Evolutionary conservation across 1,140 invertebrate genomes (phyloP).

Genomic region (Papilio glaucus): DNA sequence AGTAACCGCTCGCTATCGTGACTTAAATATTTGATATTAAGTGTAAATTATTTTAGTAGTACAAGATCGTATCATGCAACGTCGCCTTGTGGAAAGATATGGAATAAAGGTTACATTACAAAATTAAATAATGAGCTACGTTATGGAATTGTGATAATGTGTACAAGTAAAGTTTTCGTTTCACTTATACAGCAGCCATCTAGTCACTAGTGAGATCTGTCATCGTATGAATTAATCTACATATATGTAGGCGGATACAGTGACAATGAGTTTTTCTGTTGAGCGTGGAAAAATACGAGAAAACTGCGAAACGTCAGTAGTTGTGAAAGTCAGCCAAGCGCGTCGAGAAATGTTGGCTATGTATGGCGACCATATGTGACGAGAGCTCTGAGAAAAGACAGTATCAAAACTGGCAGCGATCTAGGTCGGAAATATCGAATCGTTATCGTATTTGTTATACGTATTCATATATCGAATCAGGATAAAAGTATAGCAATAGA

Average conservation of each 20-base stretch:
- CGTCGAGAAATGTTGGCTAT: constrained; percentile 50
- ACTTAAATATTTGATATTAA: background rate
- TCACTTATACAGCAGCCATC: constrained; percentile 22
- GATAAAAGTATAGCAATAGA: too few species aligned
- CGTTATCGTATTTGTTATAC: background rate
- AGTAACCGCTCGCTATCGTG: background rate
- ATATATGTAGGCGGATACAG: background rate
- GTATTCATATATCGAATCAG: background rate
- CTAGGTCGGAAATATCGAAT: constrained; percentile 28
- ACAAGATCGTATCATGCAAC: background rate
- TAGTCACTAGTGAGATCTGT: constrained; percentile 7
- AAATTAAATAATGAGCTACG: background rate
- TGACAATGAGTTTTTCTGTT: constrained; percentile 50
- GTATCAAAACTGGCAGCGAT: constrained; percentile 37
- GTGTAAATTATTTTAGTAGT: constrained; percentile 18
- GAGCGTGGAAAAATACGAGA: constrained; percentile 57
- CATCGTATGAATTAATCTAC: constrained; percentile 22
- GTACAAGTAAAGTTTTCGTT: background rate
- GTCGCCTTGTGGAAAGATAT: background rate
- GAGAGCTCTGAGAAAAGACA: constrained; percentile 49
- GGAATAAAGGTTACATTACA: constrained; percentile 10
- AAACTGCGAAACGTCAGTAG: constrained; percentile 67
- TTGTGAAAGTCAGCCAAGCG: constrained; percentile 64
- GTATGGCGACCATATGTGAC: constrained; percentile 57
- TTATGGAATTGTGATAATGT: constrained; percentile 30